These are phyloP conservation scores for Pseudochromis fuscus DNA, from an alignment of 2,797 vertebrate species.

Conservation along the genomic window DNA sequence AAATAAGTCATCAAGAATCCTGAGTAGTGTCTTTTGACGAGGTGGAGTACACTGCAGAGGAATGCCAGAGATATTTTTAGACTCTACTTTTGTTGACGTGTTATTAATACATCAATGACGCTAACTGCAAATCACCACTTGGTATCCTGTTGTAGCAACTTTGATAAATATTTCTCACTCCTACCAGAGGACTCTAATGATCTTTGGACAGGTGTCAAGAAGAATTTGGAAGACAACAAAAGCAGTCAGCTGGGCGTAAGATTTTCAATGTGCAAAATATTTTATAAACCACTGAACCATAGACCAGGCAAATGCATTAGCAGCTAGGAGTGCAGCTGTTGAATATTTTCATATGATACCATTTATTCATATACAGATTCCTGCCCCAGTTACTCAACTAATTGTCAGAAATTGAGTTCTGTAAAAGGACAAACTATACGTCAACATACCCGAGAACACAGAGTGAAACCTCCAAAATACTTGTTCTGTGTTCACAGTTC, in stretches of 20 bases:
- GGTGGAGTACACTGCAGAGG: neutral
- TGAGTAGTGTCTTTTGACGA: conserved; percentile 55
- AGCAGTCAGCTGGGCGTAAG: too few relatives aligned
- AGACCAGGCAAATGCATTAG: neutral
- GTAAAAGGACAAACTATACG: neutral
- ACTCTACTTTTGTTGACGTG: conserved; percentile 18
- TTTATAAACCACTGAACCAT: neutral
- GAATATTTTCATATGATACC: neutral
- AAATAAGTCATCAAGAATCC: conserved; percentile 53
- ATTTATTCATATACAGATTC: neutral
- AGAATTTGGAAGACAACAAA: too few relatives aligned
- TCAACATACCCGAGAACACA: neutral
- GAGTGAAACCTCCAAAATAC: neutral
- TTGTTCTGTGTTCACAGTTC: neutral
- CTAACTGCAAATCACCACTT: conserved; percentile 14
- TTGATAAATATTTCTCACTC: neutral
- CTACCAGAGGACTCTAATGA: neutral
- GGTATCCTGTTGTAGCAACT: conserved; percentile 13
- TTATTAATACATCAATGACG: neutral
- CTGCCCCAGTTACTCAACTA: neutral
- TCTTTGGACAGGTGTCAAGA: too few relatives aligned
- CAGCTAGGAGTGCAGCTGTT: too few relatives aligned
- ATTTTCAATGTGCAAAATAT: neutral
- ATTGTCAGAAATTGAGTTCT: neutral
- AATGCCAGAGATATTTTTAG: conserved; percentile 29